A percentile compares a stretch with the other conserved stretches of the same genome.
These are phyloP conservation scores for Leptinotarsa juncta DNA, from an alignment of 2,888 invertebrate genomes.

Conservation along the genomic window DNA sequence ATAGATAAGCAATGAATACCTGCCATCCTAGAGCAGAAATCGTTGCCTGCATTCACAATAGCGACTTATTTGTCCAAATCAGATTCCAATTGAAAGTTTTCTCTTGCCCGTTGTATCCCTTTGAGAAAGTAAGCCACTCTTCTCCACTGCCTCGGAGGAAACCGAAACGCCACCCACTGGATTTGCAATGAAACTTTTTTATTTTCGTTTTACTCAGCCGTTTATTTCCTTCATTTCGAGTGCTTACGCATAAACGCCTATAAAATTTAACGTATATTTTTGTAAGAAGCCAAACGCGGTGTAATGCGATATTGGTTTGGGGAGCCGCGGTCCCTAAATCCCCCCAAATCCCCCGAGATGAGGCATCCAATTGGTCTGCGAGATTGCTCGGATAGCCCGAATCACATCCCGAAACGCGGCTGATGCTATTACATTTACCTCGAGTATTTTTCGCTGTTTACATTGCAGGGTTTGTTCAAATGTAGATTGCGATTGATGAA, in stretches of 20 bases:
- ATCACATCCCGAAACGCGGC: constrained; percentile 58
- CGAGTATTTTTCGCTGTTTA: constrained; percentile 66
- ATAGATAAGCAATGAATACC: no score
- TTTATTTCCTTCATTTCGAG: constrained; percentile 62
- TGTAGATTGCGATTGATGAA: constrained; percentile 64
- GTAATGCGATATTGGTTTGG: constrained; percentile 63
- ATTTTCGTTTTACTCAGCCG: constrained; percentile 62
- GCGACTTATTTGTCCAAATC: no score
- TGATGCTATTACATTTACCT: constrained; percentile 60
- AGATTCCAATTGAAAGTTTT: neutral
- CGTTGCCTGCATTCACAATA: no score
- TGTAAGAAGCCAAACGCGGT: constrained; percentile 61
- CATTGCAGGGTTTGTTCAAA: constrained; percentile 64
- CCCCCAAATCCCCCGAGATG: constrained; percentile 60
- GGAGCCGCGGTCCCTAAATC: constrained; percentile 35
- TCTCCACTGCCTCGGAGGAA: constrained; percentile 51
- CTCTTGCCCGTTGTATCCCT: neutral
- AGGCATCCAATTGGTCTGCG: constrained; percentile 62
- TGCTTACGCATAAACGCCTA: constrained; percentile 63
- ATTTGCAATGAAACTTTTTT: constrained; percentile 63
- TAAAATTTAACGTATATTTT: constrained; percentile 65
- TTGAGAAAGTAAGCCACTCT: neutral
- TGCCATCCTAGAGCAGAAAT: no score
- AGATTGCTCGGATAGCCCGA: constrained; percentile 61
- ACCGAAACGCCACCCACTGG: constrained; percentile 59